phyloP scores from a whole-genome alignment of 37 sponge, comb jelly and placozoan genomes.

The Haliclona indistincta region DNA sequence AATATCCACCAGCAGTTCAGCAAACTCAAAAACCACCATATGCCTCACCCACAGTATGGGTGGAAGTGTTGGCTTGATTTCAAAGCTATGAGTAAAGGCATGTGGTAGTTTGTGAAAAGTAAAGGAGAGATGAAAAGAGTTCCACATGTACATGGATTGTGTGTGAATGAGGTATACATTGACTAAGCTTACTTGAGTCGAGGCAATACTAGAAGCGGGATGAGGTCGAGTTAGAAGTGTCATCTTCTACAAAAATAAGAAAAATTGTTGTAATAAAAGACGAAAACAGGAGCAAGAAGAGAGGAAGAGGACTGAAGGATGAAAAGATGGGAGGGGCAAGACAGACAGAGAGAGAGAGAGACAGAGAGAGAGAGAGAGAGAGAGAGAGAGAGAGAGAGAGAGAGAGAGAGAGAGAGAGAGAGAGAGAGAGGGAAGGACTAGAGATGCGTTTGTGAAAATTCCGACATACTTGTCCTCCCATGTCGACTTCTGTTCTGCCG shows the following conservation, averaged over 20 bases:
- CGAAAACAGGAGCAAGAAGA: not conserved
- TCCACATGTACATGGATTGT: too few relatives aligned
- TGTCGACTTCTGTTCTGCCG: too few relatives aligned
- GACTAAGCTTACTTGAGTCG: not conserved
- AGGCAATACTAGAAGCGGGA: constrained; percentile 1
- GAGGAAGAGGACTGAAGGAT: not conserved
- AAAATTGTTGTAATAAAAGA: not conserved
- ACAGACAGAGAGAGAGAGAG: not conserved
- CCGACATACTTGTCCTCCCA: too few relatives aligned
- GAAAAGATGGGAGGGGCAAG: not conserved
- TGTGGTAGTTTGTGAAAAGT: too few relatives aligned
- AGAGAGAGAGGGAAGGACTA: not conserved
- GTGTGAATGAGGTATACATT: not conserved
- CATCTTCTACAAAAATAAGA: constrained; percentile 32
- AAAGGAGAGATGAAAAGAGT: too few relatives aligned
- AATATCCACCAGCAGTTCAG: too few relatives aligned
- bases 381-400: constrained; percentile 4
- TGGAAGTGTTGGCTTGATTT: too few relatives aligned
- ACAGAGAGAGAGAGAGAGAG: not conserved
- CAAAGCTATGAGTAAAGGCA: too few relatives aligned
- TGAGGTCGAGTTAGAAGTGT: constrained; percentile 49
- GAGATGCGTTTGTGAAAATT: not conserved
- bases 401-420: not conserved
- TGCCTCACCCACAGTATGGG: too few relatives aligned
- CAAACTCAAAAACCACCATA: too few relatives aligned